phyloP scores from a whole-genome alignment of 2,113 vertebrate genomes.

The Chitala chitala region DNA sequence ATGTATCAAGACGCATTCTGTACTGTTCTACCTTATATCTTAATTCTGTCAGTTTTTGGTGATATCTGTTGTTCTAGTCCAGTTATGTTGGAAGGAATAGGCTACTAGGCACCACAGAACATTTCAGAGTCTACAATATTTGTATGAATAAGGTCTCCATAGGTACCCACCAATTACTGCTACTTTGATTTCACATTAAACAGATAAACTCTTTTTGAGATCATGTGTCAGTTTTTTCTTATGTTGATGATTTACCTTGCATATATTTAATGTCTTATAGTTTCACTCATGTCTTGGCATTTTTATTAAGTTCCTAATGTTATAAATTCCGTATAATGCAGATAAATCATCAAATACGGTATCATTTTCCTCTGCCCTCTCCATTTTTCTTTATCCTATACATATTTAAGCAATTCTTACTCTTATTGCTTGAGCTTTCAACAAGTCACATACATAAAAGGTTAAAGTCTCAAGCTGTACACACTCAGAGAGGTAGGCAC shows the following conservation, averaged over 20 bases:
- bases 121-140: slow-evolving; percentile 20
- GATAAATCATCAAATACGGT: neutral
- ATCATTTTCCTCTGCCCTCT: slow-evolving; percentile 15
- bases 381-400: slow-evolving; percentile 1
- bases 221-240: slow-evolving; percentile 15
- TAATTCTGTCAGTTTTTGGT: slow-evolving; percentile 40
- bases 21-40: slow-evolving; percentile 29
- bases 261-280: neutral
- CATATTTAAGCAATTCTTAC: neutral
- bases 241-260: neutral
- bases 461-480: neutral
- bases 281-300: slow-evolving; percentile 1
- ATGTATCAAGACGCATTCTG: slow-evolving; percentile 21
- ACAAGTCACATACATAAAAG: slow-evolving; percentile 17
- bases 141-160: slow-evolving; percentile 21
- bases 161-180: too few relatives aligned
- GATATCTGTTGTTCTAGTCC: slow-evolving; percentile 33
- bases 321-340: neutral
- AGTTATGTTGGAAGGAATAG: slow-evolving; percentile 42
- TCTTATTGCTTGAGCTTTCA: neutral
- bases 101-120: slow-evolving; percentile 33
- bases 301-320: neutral
- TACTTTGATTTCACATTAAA: too few relatives aligned
- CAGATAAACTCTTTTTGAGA: too few relatives aligned
- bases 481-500: slow-evolving; percentile 17